phyloP scores from a whole-genome alignment of 2,888 invertebrate genomes.

The Dinocampus coccinellae region DNA sequence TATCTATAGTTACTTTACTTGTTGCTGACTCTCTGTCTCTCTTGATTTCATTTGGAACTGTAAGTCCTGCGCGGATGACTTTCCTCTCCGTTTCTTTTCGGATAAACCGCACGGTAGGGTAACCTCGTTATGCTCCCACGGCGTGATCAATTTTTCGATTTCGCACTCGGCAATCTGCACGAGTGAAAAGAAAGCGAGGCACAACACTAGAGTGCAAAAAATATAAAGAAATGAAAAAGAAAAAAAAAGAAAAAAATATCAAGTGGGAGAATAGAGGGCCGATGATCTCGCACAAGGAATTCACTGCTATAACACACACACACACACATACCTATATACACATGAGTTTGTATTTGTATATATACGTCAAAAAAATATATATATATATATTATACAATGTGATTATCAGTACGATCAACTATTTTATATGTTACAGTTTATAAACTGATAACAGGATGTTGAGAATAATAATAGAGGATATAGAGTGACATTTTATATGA shows the following conservation, averaged over 20 bases:
- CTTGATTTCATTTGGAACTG: constrained; percentile 18
- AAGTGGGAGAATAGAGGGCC: constrained; percentile 16
- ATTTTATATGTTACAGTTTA: neutral
- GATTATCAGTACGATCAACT: neutral
- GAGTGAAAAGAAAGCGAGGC: constrained; percentile 6
- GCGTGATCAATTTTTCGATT: constrained; percentile 34
- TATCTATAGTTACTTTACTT: constrained; percentile 8
- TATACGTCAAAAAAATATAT: neutral
- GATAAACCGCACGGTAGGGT: constrained; percentile 26
- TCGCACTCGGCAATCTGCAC: constrained; percentile 31
- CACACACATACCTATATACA: constrained; percentile 1
- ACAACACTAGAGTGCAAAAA: neutral
- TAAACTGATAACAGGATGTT: neutral
- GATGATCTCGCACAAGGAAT: constrained; percentile 27
- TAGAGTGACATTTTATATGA: neutral
- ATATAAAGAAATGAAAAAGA: too few relatives aligned
- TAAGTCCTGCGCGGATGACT: constrained; percentile 9
- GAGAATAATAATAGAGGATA: neutral
- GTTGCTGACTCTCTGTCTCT: constrained; percentile 31
- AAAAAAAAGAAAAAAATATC: too few relatives aligned
- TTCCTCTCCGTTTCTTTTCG: constrained; percentile 22
- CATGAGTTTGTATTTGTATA: neutral
- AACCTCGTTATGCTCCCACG: constrained; percentile 34
- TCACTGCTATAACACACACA: constrained; percentile 17
- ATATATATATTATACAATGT: too few relatives aligned